phyloP scores from a whole-genome alignment of 2,797 vertebrate genomes.

The Scolopax rusticola region DNA sequence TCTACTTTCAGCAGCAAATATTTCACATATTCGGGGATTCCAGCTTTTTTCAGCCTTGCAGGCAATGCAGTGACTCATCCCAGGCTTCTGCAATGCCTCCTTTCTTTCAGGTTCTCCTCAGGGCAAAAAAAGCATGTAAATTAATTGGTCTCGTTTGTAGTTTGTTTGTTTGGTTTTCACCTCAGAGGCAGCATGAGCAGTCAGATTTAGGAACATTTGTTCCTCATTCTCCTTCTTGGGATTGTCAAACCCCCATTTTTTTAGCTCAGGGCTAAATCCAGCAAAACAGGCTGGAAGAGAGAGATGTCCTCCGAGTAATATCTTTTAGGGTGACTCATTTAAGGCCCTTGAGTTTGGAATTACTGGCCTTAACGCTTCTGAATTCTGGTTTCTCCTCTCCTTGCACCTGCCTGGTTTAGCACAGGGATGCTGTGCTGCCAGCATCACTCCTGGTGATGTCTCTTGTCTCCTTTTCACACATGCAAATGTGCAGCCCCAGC shows the following conservation, averaged over 20 bases:
- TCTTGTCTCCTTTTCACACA: background rate
- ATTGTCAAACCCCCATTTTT: background rate
- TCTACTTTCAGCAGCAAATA: background rate
- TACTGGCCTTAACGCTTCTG: background rate
- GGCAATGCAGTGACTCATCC: background rate
- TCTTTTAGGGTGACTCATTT: background rate
- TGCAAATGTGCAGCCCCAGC: background rate
- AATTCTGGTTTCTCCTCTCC: background rate
- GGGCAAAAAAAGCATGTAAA: background rate
- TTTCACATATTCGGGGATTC: background rate
- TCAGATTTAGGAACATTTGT: background rate
- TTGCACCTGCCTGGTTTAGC: background rate
- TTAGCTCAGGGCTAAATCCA: background rate
- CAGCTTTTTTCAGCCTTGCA: background rate
- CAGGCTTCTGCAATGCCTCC: background rate
- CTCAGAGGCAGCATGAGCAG: background rate
- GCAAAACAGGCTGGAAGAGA: background rate
- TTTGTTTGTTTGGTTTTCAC: background rate
- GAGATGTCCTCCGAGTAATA: background rate
- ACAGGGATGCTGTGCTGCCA: background rate
- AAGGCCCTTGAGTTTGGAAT: background rate
- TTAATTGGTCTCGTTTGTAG: background rate
- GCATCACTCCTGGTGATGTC: background rate
- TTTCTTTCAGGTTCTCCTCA: background rate
- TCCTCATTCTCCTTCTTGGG: background rate